These are phyloP conservation scores for Cordylochernes scorpioides DNA, from an alignment of 2,888 invertebrate genomes.

Conservation along the genomic window DNA sequence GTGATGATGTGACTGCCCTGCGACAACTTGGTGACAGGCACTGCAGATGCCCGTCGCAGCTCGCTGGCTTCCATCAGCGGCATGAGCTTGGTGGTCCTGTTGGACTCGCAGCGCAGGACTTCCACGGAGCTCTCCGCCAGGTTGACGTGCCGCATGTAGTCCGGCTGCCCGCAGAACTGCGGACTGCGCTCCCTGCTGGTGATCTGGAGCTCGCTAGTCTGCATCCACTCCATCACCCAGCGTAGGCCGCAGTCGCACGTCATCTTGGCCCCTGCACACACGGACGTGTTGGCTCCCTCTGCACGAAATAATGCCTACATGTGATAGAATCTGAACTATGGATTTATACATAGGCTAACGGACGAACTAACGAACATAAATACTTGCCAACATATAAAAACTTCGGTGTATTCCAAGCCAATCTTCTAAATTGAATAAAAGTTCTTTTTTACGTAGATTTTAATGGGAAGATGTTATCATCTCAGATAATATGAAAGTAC, in stretches of 20 bases:
- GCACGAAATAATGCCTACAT: too few relatives aligned
- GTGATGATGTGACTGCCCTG: too few relatives aligned
- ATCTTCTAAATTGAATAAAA: too few relatives aligned
- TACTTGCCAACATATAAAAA: too few relatives aligned
- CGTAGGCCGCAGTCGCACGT: constrained; percentile 61
- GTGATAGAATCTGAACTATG: too few relatives aligned
- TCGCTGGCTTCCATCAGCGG: constrained; percentile 3
- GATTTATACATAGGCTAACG: too few relatives aligned
- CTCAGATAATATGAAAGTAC: too few relatives aligned
- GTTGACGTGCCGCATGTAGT: constrained; percentile 45
- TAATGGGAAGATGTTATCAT: too few relatives aligned
- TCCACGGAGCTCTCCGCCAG: constrained; percentile 62
- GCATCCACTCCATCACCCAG: constrained; percentile 75
- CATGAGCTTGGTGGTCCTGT: constrained; percentile 5
- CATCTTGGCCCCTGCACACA: constrained; percentile 31
- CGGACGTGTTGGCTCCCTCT: too few relatives aligned
- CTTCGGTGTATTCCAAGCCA: too few relatives aligned
- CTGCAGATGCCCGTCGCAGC: neutral
- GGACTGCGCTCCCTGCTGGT: constrained; percentile 71
- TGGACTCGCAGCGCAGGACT: constrained; percentile 22
- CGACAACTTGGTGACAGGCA: neutral
- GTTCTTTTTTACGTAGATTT: too few relatives aligned
- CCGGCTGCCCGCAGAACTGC: constrained; percentile 66
- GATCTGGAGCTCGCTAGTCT: constrained; percentile 59
- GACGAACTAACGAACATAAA: too few relatives aligned